Evolutionary conservation across 2,888 invertebrate species (phyloP).

Genomic region (Pristionchus exspectatus): DNA sequence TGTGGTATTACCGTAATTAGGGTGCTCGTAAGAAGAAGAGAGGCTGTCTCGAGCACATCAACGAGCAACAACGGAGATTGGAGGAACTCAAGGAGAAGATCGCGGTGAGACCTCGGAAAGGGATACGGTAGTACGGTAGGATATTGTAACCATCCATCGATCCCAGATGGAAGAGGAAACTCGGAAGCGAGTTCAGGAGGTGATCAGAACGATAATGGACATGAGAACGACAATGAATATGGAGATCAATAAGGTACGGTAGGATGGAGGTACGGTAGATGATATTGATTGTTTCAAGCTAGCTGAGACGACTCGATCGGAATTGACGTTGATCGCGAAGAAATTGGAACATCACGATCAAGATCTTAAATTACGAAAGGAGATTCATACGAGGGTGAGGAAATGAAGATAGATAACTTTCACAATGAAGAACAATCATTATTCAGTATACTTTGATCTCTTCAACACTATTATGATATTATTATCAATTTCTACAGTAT

Average conservation of each 20-base stretch:
- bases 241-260: constrained; percentile 23
- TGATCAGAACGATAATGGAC: constrained; percentile 20
- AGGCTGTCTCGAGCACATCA: constrained; percentile 31
- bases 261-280: not conserved
- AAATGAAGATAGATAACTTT: not conserved
- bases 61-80: constrained; percentile 30
- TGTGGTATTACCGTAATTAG: not conserved
- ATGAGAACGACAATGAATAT: constrained; percentile 6
- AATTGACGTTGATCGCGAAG: not conserved
- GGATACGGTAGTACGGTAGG: not conserved
- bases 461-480: not conserved
- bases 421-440: not conserved
- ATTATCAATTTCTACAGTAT: too few species aligned
- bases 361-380: constrained; percentile 14
- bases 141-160: not conserved
- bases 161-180: constrained; percentile 37
- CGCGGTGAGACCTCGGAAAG: not conserved
- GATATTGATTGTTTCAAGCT: not conserved
- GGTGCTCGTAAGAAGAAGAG: constrained; percentile 39
- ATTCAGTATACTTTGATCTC: not conserved
- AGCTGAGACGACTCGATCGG: not conserved
- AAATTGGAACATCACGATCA: constrained; percentile 29
- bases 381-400: constrained; percentile 26
- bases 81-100: constrained; percentile 26
- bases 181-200: not conserved